Conservation (phyloP, 2,888 invertebrate species). For the Diachrysia chrysitis region DNA sequence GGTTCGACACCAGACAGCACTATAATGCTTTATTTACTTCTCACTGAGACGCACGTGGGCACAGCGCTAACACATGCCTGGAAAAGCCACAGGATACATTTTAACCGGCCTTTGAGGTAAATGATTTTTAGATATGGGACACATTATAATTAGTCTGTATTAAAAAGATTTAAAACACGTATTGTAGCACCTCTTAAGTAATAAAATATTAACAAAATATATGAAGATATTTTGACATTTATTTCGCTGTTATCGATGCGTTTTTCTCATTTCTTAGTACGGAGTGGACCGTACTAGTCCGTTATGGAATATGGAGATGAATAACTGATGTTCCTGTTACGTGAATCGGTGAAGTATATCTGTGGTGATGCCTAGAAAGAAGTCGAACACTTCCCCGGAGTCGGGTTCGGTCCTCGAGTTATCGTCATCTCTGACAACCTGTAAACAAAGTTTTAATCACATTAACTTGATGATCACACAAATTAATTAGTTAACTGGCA, state of each 20-base stretch:
- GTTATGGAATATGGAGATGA: slow-evolving; percentile 32
- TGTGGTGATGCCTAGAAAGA: slow-evolving; percentile 81
- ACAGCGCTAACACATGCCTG: slow-evolving; percentile 30
- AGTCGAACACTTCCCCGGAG: slow-evolving; percentile 79
- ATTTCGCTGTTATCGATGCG: slow-evolving; percentile 27
- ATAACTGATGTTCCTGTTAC: slow-evolving; percentile 57
- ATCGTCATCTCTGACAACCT: slow-evolving; percentile 66
- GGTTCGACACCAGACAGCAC: slow-evolving; percentile 41
- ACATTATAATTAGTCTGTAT: slow-evolving; percentile 35
- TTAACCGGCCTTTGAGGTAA: slow-evolving; percentile 20
- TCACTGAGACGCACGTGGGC: slow-evolving; percentile 35
- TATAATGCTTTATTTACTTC: slow-evolving; percentile 39
- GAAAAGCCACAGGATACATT: slow-evolving; percentile 31
- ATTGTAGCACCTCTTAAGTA: slow-evolving; percentile 52
- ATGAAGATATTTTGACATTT: slow-evolving; percentile 30
- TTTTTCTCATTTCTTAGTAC: slow-evolving; percentile 20
- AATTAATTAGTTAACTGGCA: slow-evolving; percentile 15
- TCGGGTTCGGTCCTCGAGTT: slow-evolving; percentile 69
- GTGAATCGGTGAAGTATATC: slow-evolving; percentile 82
- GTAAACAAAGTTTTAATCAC: slow-evolving; percentile 57
- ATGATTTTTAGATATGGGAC: slow-evolving; percentile 27
- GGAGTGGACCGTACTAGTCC: slow-evolving; percentile 18
- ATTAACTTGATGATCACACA: background rate
- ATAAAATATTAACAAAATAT: slow-evolving; percentile 45
- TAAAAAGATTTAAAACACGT: slow-evolving; percentile 36